Evolutionary conservation across 2,113 vertebrate genomes (phyloP).

Genomic region (Lichenostomus cassidix): DNA sequence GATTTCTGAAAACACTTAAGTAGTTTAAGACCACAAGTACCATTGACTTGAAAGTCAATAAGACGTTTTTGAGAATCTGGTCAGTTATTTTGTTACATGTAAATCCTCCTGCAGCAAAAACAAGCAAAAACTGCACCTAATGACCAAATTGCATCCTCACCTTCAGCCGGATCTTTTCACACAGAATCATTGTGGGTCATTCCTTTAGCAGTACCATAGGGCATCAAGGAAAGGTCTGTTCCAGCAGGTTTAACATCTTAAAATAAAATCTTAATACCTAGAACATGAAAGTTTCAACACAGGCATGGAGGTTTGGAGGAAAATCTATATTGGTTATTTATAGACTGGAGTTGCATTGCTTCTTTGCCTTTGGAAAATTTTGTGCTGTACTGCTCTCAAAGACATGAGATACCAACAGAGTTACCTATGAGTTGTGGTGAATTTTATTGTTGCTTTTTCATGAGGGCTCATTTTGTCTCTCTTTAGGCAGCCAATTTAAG

Average conservation of each 20-base stretch:
- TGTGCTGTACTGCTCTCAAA: neutral
- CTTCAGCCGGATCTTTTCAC: neutral
- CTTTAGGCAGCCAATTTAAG: neutral
- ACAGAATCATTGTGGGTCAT: fast-evolving
- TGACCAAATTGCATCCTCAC: neutral
- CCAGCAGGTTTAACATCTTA: neutral
- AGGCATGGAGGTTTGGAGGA: neutral
- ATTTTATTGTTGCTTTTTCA: neutral
- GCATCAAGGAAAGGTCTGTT: neutral
- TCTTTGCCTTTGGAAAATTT: neutral
- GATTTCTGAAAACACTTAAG: neutral
- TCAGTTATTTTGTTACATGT: neutral
- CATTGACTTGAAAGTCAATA: neutral
- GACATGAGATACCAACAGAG: neutral
- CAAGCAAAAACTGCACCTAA: neutral
- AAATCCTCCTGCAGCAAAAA: neutral
- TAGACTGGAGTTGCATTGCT: neutral
- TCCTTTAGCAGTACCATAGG: neutral
- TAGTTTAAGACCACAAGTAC: neutral
- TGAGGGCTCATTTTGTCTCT: neutral
- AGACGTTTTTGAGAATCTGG: neutral
- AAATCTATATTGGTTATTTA: neutral
- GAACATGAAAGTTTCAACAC: neutral
- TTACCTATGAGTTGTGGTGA: neutral
- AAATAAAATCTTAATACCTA: neutral